These are phyloP conservation scores for Diacarnus erythraeanus DNA, from an alignment of 37 sponge, comb jelly and placozoan species.

Conservation along the genomic window DNA sequence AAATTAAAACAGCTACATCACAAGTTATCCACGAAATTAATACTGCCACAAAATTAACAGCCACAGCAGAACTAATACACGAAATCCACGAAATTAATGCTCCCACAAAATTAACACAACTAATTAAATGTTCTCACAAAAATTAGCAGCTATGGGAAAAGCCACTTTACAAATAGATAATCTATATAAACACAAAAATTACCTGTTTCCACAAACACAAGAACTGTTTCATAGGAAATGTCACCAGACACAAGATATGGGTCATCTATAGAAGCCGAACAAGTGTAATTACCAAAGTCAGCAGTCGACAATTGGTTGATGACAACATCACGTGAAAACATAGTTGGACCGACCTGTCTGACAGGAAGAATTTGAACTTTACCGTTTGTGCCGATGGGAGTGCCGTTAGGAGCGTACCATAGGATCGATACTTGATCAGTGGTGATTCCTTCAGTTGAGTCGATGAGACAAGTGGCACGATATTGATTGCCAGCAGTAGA, in stretches of 20 bases:
- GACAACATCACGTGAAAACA: not conserved
- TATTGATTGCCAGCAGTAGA: not conserved
- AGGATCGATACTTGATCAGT: not conserved
- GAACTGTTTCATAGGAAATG: not conserved
- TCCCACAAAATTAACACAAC: too few species aligned
- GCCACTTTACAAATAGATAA: too few species aligned
- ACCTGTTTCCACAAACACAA: not conserved
- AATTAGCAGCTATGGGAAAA: too few species aligned
- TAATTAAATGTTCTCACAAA: too few species aligned
- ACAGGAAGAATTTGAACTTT: not conserved
- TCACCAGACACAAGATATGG: not conserved
- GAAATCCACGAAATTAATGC: too few species aligned
- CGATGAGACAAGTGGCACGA: not conserved
- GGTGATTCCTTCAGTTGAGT: not conserved
- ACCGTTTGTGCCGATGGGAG: not conserved
- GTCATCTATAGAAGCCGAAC: not conserved
- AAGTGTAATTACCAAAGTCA: slow-evolving; percentile 6
- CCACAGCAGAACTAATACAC: too few species aligned
- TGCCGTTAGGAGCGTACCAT: not conserved
- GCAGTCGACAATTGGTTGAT: not conserved
- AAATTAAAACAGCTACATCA: not conserved
- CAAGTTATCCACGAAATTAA: too few species aligned
- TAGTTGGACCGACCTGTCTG: not conserved
- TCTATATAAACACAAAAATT: too few species aligned
- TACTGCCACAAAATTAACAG: too few species aligned